phyloP scores from a whole-genome alignment of 2,113 vertebrate genomes.

The Tragelaphus scriptus region DNA sequence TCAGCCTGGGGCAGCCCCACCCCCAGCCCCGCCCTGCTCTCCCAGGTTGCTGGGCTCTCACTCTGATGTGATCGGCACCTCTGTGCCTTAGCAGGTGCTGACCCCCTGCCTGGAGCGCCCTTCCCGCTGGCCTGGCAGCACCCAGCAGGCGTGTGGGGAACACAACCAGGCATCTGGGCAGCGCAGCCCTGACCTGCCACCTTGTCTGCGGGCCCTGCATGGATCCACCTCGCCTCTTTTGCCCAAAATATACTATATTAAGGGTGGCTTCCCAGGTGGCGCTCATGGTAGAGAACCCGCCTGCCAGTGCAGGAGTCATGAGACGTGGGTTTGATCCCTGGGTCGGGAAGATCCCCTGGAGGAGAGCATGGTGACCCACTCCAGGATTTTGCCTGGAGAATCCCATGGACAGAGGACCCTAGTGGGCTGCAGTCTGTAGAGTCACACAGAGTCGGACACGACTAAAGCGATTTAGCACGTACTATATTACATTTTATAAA shows the following conservation, averaged over 20 bases:
- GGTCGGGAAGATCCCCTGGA: background rate
- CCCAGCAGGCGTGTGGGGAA: rapidly evolving
- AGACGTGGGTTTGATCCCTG: background rate
- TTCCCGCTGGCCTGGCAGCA: background rate
- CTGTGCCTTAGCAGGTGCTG: background rate
- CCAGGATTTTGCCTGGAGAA: background rate
- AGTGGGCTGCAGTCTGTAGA: background rate
- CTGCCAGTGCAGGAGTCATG: background rate
- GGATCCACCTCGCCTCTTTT: background rate
- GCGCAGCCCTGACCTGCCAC: rapidly evolving
- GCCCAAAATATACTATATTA: background rate
- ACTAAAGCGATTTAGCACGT: background rate
- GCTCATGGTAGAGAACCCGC: background rate
- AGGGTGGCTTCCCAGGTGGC: background rate
- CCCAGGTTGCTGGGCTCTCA: rapidly evolving
- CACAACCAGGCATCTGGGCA: rapidly evolving
- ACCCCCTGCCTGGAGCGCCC: background rate
- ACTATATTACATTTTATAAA: background rate
- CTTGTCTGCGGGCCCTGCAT: background rate
- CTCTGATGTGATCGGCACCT: background rate
- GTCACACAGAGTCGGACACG: background rate
- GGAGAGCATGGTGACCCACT: background rate
- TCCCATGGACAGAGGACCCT: background rate
- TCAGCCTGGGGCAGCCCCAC: background rate
- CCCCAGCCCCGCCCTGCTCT: background rate